Percentiles rank a stretch among this genome's conserved stretches.
phyloP scores from a whole-genome alignment of 2,888 invertebrate genomes.

The Ernsta delagoae region DNA sequence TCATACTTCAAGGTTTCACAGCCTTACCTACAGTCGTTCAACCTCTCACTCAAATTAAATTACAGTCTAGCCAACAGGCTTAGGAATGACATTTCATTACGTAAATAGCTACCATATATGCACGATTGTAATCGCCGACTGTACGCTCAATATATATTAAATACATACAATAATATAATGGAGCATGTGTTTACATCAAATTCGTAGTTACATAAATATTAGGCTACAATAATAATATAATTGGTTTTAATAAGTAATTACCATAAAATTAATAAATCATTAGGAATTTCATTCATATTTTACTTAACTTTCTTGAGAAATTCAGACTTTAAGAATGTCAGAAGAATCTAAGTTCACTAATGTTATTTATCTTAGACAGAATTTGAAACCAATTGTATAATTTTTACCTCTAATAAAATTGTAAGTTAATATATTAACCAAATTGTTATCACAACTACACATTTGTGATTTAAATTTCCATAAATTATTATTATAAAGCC shows the following conservation, averaged over 20 bases:
- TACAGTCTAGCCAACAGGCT: constrained; percentile 67
- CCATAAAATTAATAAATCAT: constrained; percentile 4
- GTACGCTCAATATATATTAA: constrained; percentile 16
- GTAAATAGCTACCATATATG: constrained; percentile 51
- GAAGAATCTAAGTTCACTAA: not conserved
- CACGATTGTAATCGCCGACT: constrained; percentile 31
- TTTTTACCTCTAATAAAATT: not conserved
- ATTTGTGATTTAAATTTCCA: not conserved
- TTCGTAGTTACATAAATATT: constrained; percentile 17
- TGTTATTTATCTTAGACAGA: constrained; percentile 1
- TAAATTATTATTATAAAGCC: too few species aligned
- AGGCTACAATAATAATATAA: not conserved
- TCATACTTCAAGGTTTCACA: constrained; percentile 76
- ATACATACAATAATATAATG: not conserved
- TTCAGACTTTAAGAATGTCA: constrained; percentile 14
- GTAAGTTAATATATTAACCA: constrained; percentile 19
- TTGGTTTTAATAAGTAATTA: not conserved
- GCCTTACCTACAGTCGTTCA: constrained; percentile 80
- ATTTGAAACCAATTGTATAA: not conserved
- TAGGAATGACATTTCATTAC: constrained; percentile 73
- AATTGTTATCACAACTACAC: constrained; percentile 60
- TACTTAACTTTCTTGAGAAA: not conserved
- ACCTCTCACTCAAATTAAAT: constrained; percentile 65
- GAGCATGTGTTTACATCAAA: constrained; percentile 22
- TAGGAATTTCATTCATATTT: constrained; percentile 5